Evolutionary conservation across 1,140 invertebrate species (phyloP).

Genomic region (Paraescarpia echinospica): DNA sequence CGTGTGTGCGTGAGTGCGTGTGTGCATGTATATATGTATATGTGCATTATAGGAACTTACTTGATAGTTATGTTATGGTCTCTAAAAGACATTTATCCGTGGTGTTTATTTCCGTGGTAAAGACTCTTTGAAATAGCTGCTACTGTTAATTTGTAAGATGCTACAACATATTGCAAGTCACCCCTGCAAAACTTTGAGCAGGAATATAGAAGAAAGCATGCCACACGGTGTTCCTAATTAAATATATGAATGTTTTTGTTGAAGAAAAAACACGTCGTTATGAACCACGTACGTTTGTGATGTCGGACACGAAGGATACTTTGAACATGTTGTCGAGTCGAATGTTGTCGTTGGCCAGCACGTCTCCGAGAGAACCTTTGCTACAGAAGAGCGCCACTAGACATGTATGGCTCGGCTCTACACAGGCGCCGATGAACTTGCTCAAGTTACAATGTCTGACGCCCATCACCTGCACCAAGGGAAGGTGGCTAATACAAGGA

Average conservation of each 20-base stretch:
- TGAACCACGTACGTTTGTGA: slow-evolving; percentile 77
- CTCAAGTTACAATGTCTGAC: slow-evolving; percentile 94
- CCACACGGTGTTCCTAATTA: too few species aligned
- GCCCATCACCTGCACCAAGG: slow-evolving; percentile 56
- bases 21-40: too few species aligned
- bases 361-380: slow-evolving; percentile 94
- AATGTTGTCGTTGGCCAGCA: slow-evolving; percentile 96
- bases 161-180: too few species aligned
- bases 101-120: too few species aligned
- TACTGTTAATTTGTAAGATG: too few species aligned
- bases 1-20: neutral
- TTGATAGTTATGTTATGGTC: too few species aligned
- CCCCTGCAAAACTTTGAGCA: too few species aligned
- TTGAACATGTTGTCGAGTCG: slow-evolving; percentile 94
- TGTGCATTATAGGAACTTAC: too few species aligned
- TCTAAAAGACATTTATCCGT: too few species aligned
- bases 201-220: too few species aligned
- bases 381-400: slow-evolving; percentile 94
- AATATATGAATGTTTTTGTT: neutral
- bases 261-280: neutral
- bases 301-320: slow-evolving; percentile 91
- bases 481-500: neutral
- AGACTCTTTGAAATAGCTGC: too few species aligned
- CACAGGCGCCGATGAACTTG: slow-evolving; percentile 88
- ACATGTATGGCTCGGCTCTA: slow-evolving; percentile 78